Percentiles rank a stretch among this genome's conserved stretches.
Evolutionary conservation across 23 tunicate genomes (phyloP).

Genomic region (Botrylloides violaceus): DNA sequence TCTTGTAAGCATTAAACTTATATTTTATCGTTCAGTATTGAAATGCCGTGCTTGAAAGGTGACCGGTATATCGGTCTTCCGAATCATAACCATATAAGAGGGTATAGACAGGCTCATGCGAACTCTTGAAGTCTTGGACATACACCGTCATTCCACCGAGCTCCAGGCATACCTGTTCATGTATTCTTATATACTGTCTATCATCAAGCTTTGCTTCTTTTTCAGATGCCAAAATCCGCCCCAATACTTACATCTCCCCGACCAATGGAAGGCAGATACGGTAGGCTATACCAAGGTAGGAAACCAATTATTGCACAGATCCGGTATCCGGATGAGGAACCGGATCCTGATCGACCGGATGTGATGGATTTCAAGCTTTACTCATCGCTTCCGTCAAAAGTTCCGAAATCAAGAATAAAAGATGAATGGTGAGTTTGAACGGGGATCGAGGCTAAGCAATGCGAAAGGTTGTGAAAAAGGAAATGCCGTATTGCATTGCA

Average conservation of each 20-base stretch:
- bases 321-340: conserved; percentile 67
- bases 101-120: too few relatives aligned
- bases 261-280: conserved; percentile 79
- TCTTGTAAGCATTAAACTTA: conserved; percentile 20
- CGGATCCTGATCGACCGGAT: conserved; percentile 52
- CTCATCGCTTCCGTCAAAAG: conserved; percentile 46
- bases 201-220: too few relatives aligned
- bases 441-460: too few relatives aligned
- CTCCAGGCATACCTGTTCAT: too few relatives aligned
- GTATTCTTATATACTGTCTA: too few relatives aligned
- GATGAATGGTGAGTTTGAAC: conserved; percentile 35
- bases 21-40: too few relatives aligned
- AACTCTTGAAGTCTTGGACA: too few relatives aligned
- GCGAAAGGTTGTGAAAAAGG: too few relatives aligned
- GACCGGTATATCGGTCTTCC: not conserved
- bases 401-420: conserved; percentile 3
- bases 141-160: too few relatives aligned
- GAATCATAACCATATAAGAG: not conserved
- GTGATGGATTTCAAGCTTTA: conserved; percentile 60
- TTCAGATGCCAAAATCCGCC: conserved; percentile 52
- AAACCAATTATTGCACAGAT: conserved; percentile 38
- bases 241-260: conserved; percentile 56
- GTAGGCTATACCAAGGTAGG: conserved; percentile 61
- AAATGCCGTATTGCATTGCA: too few relatives aligned
- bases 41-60: too few relatives aligned